Evolutionary conservation across 2,797 vertebrate genomes (phyloP).

Genomic region (Enteromius fasciolatus): DNA sequence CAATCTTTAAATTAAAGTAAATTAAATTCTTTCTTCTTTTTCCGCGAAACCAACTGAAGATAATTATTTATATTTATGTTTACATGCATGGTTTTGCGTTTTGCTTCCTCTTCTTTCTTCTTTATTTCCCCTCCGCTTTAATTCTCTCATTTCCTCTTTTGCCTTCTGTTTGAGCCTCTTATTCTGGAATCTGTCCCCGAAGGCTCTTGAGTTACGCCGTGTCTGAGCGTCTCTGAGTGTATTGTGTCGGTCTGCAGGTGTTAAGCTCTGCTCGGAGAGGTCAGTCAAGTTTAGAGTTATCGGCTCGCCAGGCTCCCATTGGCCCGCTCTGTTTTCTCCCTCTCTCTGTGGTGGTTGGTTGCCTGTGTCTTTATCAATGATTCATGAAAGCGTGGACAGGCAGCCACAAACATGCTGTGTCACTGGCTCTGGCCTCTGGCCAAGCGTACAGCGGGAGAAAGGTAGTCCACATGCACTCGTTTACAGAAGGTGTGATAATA

Average conservation of each 20-base stretch:
- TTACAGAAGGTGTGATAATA: slow-evolving; percentile 72
- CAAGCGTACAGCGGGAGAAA: slow-evolving; percentile 48
- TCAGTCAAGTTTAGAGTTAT: slow-evolving; percentile 57
- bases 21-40: too few relatives aligned
- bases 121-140: neutral
- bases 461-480: slow-evolving; percentile 60
- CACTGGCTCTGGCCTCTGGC: slow-evolving; percentile 69
- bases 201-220: slow-evolving; percentile 4
- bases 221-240: neutral
- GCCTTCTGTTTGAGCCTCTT: neutral
- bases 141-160: neutral
- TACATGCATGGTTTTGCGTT: neutral
- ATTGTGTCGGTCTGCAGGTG: slow-evolving; percentile 32
- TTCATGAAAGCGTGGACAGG: slow-evolving; percentile 67
- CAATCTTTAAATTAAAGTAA: accelerated
- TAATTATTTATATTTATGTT: neutral
- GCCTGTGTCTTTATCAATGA: slow-evolving; percentile 70
- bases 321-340: slow-evolving; percentile 45
- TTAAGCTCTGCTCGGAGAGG: slow-evolving; percentile 17
- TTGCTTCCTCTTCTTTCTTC: neutral
- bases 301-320: slow-evolving; percentile 24
- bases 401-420: slow-evolving; percentile 71
- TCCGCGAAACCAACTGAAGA: neutral
- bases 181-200: neutral
- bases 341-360: slow-evolving; percentile 49